These are phyloP conservation scores for Anoura caudifer DNA, from an alignment of 2,113 vertebrate genomes.

Conservation along the genomic window DNA sequence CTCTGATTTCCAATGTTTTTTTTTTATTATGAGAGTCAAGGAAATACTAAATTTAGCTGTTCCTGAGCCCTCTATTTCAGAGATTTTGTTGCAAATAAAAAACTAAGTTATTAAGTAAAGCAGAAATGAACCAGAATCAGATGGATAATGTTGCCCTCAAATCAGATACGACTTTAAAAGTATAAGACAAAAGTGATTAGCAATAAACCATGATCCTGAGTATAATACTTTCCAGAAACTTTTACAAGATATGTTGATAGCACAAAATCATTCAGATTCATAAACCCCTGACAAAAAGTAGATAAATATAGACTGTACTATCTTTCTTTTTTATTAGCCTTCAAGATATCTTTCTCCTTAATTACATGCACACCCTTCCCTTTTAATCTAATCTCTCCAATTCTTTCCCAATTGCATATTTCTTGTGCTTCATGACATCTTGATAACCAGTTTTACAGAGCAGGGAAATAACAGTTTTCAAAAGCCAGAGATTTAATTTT, in stretches of 20 bases:
- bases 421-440: slow-evolving; percentile 23
- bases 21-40: not conserved
- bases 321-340: slow-evolving; percentile 53
- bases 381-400: slow-evolving; percentile 33
- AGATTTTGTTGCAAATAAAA: slow-evolving; percentile 17
- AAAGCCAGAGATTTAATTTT: slow-evolving; percentile 1
- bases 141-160: not conserved
- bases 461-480: not conserved
- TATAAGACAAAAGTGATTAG: not conserved
- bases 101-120: not conserved
- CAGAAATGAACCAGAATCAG: slow-evolving; percentile 2
- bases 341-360: slow-evolving; percentile 27
- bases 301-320: slow-evolving; percentile 8
- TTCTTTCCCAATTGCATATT: slow-evolving; percentile 21
- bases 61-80: not conserved
- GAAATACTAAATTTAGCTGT: not conserved
- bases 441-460: slow-evolving; percentile 22
- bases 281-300: not conserved
- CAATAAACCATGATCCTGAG: not conserved
- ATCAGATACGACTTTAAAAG: slow-evolving; percentile 28
- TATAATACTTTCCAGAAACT: slow-evolving; percentile 46
- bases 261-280: not conserved
- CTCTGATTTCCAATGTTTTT: not conserved
- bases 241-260: slow-evolving; percentile 10
- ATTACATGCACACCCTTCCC: not conserved